Conservation (phyloP, 2,113 vertebrate genomes). For the Salvelinus alpinus region DNA sequence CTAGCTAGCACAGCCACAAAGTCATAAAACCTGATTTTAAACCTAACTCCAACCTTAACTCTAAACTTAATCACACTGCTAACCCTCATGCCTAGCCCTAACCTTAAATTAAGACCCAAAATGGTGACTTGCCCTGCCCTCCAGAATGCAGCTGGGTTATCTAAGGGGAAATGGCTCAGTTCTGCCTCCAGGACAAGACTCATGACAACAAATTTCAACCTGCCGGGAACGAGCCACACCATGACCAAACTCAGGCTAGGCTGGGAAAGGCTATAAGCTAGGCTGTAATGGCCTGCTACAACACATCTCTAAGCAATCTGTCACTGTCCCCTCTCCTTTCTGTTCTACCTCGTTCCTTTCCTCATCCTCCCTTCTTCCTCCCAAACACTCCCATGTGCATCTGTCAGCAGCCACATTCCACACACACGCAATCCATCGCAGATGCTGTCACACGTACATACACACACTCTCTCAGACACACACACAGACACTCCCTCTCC, state of each 20-base stretch:
- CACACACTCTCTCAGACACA: not conserved
- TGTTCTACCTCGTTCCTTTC: not conserved
- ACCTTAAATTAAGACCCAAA: too few relatives aligned
- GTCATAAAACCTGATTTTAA: too few relatives aligned
- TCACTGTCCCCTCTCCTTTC: conserved; percentile 11
- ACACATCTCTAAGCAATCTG: conserved; percentile 33
- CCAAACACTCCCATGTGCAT: not conserved
- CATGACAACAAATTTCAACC: too few relatives aligned
- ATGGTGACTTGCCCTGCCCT: too few relatives aligned
- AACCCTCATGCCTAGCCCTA: too few relatives aligned
- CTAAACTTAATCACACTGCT: too few relatives aligned
- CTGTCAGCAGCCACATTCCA: conserved; percentile 1
- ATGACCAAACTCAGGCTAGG: not conserved
- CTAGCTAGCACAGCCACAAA: too few relatives aligned
- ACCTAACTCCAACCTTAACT: too few relatives aligned
- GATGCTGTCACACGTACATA: not conserved
- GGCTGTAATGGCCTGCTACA: conserved; percentile 8
- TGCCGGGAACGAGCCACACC: not conserved
- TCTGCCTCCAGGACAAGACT: too few relatives aligned
- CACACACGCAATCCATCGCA: not conserved
- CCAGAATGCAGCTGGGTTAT: too few relatives aligned
- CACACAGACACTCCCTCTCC: not conserved
- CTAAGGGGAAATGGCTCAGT: too few relatives aligned
- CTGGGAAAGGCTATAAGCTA: not conserved
- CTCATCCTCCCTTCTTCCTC: not conserved